Base-by-base conservation (phyloP, 2,113 vertebrate species). In the Chitala chitala region DNA sequence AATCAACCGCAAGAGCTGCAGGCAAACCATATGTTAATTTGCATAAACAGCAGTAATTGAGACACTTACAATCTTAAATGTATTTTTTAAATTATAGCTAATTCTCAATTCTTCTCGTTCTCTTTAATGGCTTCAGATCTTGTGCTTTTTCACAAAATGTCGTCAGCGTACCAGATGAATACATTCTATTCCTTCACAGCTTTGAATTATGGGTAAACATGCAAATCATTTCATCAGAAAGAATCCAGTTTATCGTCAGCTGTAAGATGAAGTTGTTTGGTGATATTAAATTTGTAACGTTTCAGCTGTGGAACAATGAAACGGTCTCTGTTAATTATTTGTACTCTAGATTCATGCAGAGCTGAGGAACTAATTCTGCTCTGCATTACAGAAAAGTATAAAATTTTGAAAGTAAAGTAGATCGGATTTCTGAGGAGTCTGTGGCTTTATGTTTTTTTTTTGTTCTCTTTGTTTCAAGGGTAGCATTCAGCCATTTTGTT, bases 11-110 rank as follows among this genome's bases (percentile, higher is more conserved):
- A 72, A 80, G 65, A 42, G 79, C 81, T 81, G 72, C 78, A 73
- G 76, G 81, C 79, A 72, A 80, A 89, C 85, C 85, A 88, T 84
- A 86, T 89, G 85, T 80, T 26, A 58, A 81, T 86, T 86, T 81
- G 78, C 80, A 83, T 84, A 84, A 81, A 79, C 75, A 82, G 79
- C 83, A 36, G 80, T 76, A 81, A 80, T 78, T 81, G 77, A 77
- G 71, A 80, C 59, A 73, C 66, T 54, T 72, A 77, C 77, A 80
- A 78, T 81, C 78, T 81, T 78, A 70, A 79, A 84, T 80, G 74
- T 75, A 63, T 50, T 78, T 69, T 76, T 78, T 78, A 73, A 73
- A 81, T 71, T 33, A 31, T 56, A 76, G 24, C 36, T 56, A 46
- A 38, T 61, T 26, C 40, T n/a, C 46, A 56, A 9, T 65, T 44